Evolutionary conservation across 1,140 invertebrate genomes (phyloP).

Genomic region (Nephila pilipes): DNA sequence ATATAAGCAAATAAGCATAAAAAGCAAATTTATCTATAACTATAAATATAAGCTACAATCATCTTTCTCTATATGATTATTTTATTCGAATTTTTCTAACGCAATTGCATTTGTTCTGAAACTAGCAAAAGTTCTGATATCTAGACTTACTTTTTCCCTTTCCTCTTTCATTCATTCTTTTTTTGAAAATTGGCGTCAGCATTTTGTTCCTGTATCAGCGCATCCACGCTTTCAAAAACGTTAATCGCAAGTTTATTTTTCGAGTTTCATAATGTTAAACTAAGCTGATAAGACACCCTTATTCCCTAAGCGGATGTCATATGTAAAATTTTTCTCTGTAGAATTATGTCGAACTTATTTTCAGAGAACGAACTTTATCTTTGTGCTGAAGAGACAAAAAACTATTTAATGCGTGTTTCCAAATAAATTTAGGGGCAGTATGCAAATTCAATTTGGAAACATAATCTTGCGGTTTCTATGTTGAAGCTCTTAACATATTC

Average conservation of each 20-base stretch:
- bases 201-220: background rate
- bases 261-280: background rate
- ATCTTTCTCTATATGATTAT: no score
- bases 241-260: constrained; percentile 46
- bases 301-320: constrained; percentile 10
- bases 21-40: no score
- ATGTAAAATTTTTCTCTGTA: background rate
- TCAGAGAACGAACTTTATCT: constrained; percentile 37
- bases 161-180: background rate
- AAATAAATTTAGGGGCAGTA: background rate
- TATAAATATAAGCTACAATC: no score
- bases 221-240: background rate
- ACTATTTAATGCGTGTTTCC: background rate
- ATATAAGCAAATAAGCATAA: no score
- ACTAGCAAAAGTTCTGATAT: background rate
- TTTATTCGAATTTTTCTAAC: no score
- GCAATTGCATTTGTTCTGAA: background rate
- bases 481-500: background rate
- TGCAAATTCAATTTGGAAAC: background rate
- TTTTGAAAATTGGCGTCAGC: background rate
- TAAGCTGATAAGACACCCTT: constrained; percentile 15
- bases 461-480: background rate
- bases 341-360: constrained; percentile 26
- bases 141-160: background rate
- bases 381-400: constrained; percentile 18